Conservation (phyloP, 2,888 invertebrate species). For the Nephrotoma guestfalica region DNA sequence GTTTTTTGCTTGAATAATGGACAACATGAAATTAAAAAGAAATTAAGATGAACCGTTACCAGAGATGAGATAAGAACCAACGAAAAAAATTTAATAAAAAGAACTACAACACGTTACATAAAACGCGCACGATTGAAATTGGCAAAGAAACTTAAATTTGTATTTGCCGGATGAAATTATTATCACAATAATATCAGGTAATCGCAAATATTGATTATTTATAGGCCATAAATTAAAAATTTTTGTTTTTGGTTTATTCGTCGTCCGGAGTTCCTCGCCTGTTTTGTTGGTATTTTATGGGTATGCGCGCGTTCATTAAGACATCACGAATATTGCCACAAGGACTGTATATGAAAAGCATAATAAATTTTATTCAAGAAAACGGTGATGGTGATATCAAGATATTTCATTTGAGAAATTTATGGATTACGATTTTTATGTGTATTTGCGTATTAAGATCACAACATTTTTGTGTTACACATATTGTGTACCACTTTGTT, state of each 20-base stretch:
- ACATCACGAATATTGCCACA: neutral
- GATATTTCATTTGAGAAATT: neutral
- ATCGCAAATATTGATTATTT: neutral
- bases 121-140: neutral
- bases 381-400: neutral
- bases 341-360: neutral
- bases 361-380: neutral
- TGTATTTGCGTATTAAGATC: neutral
- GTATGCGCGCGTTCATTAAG: neutral
- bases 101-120: neutral
- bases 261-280: neutral
- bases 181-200: neutral
- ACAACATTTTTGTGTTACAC: neutral
- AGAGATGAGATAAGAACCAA: neutral
- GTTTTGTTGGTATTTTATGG: neutral
- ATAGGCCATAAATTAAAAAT: neutral
- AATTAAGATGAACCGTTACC: neutral
- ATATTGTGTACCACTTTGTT: neutral
- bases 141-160: neutral
- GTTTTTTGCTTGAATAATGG: neutral
- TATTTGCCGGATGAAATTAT: neutral
- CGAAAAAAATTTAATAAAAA: neutral
- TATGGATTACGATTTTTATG: neutral
- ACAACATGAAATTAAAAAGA: neutral
- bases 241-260: neutral